Percentiles rank a stretch among this genome's conserved stretches.
These are phyloP conservation scores for Ctenomys sociabilis DNA, from an alignment of 2,113 vertebrate species.

Conservation along the genomic window DNA sequence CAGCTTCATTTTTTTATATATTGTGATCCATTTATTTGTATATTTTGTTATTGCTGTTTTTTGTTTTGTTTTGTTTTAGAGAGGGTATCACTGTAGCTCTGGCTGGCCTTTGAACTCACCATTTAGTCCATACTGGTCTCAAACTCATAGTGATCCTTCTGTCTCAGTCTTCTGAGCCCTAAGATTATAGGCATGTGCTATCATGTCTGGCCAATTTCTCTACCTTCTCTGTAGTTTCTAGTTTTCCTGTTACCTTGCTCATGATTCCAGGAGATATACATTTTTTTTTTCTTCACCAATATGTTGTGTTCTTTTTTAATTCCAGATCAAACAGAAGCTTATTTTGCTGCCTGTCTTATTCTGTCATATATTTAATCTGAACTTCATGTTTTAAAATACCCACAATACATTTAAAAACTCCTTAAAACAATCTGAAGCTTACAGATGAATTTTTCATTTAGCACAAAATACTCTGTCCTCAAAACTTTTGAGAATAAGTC, in stretches of 20 bases:
- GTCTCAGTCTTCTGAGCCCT: background rate
- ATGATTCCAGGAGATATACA: background rate
- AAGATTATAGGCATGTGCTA: background rate
- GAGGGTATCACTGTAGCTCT: background rate
- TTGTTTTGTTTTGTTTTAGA: background rate
- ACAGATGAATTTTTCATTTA: background rate
- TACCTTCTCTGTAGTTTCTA: background rate
- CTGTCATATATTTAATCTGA: background rate
- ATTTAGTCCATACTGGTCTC: background rate
- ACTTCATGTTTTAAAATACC: background rate
- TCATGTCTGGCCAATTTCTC: background rate
- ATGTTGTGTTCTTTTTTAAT: background rate
- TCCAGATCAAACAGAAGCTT: background rate
- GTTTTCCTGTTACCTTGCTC: background rate
- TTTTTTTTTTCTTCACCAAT: background rate
- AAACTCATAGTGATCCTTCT: background rate
- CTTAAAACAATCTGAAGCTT: background rate
- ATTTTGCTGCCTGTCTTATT: background rate
- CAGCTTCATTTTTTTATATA: background rate
- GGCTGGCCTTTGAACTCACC: background rate
- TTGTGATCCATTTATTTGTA: background rate
- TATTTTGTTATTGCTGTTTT: background rate
- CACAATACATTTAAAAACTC: background rate
- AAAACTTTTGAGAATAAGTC: background rate
- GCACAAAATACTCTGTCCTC: background rate